These are phyloP conservation scores for Promerops cafer DNA, from an alignment of 2,113 vertebrate genomes.

Conservation along the genomic window DNA sequence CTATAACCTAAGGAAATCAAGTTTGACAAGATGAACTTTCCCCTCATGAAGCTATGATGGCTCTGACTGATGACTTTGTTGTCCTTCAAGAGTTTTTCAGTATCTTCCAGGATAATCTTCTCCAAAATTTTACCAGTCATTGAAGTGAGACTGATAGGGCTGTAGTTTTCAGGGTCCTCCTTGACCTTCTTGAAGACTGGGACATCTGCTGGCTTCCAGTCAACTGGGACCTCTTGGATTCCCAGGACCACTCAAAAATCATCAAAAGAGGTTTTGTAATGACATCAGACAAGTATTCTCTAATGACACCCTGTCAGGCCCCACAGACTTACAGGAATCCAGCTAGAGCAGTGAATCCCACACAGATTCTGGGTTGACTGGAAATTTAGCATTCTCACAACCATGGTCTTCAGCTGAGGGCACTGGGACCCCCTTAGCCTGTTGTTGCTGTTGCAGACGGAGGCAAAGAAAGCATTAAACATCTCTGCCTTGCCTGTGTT, in stretches of 20 bases:
- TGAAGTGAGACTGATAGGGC: not conserved
- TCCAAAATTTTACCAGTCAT: not conserved
- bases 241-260: not conserved
- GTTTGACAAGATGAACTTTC: not conserved
- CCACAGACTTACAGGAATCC: not conserved
- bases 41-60: not conserved
- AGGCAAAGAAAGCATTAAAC: not conserved
- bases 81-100: not conserved
- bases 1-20: not conserved
- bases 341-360: not conserved
- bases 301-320: not conserved
- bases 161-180: not conserved
- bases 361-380: not conserved
- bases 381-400: not conserved
- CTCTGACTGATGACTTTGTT: not conserved
- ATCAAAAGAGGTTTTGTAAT: not conserved
- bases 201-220: not conserved
- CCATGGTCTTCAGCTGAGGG: not conserved
- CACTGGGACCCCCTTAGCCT: not conserved
- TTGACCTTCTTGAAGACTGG: not conserved
- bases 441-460: not conserved
- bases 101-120: not conserved
- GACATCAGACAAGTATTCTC: not conserved
- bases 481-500: not conserved
- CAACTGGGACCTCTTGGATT: not conserved